Conservation (phyloP, 2,888 invertebrate species). For the Oxyteleia sp. region DNA sequence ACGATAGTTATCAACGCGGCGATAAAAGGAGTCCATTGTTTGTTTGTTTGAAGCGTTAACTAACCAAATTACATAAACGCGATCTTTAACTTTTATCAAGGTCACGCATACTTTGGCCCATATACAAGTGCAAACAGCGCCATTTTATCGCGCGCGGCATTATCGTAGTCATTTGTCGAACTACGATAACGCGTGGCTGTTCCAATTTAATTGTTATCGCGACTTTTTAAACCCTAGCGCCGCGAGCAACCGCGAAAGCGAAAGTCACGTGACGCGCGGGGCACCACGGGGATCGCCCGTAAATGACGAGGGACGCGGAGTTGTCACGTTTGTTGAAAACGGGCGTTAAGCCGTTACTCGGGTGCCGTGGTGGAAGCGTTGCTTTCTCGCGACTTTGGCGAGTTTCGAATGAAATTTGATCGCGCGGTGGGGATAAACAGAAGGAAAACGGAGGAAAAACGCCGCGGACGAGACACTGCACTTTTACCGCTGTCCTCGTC, state of each 20-base stretch:
- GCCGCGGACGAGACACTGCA: constrained; percentile 43
- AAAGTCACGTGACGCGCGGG: constrained; percentile 54
- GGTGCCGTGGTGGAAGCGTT: not conserved
- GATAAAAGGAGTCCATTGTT: constrained; percentile 42
- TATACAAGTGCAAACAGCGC: constrained; percentile 45
- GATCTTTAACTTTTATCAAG: constrained; percentile 59
- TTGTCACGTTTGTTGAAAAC: constrained; percentile 50
- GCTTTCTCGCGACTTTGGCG: constrained; percentile 44
- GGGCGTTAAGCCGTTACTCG: constrained; percentile 14
- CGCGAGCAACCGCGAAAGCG: constrained; percentile 52
- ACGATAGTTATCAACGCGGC: constrained; percentile 25
- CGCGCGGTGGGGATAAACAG: constrained; percentile 8
- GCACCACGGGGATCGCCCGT: constrained; percentile 36
- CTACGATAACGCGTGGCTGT: constrained; percentile 45
- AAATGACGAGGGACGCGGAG: constrained; percentile 46
- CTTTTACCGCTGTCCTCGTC: constrained; percentile 66
- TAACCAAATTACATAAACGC: constrained; percentile 58
- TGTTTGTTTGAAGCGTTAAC: constrained; percentile 47
- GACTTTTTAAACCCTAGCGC: constrained; percentile 43
- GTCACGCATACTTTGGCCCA: constrained; percentile 66
- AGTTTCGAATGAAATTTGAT: constrained; percentile 51
- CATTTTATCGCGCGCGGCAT: constrained; percentile 36
- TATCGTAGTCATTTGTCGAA: constrained; percentile 33
- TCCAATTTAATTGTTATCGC: constrained; percentile 58
- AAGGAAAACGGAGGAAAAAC: constrained; percentile 36